Evolutionary conservation across 2,888 invertebrate species (phyloP).

Genomic region (Hetaerina titia): DNA sequence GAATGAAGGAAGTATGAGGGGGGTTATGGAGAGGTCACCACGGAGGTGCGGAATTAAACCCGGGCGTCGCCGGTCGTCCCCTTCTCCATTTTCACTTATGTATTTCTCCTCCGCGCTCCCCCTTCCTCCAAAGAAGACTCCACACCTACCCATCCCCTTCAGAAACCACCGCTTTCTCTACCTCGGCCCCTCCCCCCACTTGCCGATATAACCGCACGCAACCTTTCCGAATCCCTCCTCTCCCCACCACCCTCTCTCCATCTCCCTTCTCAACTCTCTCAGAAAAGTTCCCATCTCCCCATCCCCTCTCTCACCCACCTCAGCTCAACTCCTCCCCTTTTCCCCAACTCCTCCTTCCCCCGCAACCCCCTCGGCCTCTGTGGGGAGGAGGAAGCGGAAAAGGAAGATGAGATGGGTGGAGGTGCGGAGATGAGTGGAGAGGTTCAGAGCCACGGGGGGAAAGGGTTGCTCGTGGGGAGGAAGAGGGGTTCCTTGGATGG

Average conservation of each 20-base stretch:
- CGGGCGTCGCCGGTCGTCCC: no score
- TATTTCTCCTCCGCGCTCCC: no score
- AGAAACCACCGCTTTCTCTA: neutral
- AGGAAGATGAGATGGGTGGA: neutral
- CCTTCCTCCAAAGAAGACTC: no score
- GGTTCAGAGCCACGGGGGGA: neutral
- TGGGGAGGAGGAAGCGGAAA: neutral
- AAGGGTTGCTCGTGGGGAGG: neutral
- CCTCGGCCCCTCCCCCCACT: no score
- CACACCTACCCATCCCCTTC: no score
- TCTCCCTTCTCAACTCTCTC: neutral
- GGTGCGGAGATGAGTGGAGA: neutral
- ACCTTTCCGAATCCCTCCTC: neutral
- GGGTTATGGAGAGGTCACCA: no score
- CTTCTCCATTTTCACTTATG: no score
- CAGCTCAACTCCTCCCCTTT: slow-evolving; percentile 1
- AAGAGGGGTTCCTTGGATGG: neutral
- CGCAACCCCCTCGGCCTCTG: neutral
- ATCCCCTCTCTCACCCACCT: neutral
- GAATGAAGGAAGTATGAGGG: neutral
- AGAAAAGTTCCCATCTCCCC: neutral
- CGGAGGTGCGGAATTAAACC: no score
- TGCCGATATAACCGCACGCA: neutral
- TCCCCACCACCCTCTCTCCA: neutral
- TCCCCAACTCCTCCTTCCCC: slow-evolving; percentile 57